These are phyloP conservation scores for Eurypyga helias DNA, from an alignment of 2,113 vertebrate species.

Conservation along the genomic window DNA sequence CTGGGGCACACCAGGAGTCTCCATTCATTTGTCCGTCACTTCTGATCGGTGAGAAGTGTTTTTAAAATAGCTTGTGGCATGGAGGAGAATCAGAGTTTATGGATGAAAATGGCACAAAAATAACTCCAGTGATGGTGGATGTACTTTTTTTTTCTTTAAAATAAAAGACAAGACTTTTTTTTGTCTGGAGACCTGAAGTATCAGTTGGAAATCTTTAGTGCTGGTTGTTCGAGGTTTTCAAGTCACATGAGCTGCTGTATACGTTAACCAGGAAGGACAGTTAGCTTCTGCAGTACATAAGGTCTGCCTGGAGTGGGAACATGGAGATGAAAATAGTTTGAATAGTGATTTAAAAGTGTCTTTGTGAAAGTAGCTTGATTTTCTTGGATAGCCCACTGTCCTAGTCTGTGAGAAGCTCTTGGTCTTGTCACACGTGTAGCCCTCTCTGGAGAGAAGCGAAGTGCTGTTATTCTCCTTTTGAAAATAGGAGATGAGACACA, in stretches of 20 bases:
- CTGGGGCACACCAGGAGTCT: conserved; percentile 1
- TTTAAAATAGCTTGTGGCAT: conserved; percentile 45
- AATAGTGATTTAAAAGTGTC: not conserved
- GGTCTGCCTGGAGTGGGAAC: conserved; percentile 7
- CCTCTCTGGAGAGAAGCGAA: not conserved
- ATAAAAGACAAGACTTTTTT: not conserved
- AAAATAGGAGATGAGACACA: not conserved
- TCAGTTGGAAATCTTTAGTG: not conserved
- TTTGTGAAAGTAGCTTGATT: not conserved
- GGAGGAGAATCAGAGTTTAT: not conserved
- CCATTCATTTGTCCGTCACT: not conserved
- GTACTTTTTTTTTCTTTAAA: not conserved
- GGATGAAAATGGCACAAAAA: conserved; percentile 24
- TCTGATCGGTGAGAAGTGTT: not conserved
- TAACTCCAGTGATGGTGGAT: not conserved
- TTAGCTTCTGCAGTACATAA: not conserved
- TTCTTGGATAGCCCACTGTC: not conserved
- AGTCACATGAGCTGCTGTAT: not conserved
- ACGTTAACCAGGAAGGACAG: not conserved
- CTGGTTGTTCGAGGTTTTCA: not conserved
- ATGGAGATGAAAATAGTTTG: conserved; percentile 19
- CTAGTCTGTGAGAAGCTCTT: not conserved
- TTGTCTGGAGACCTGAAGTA: conserved; percentile 17
- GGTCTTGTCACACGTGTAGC: not conserved
- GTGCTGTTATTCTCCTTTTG: not conserved